A percentile compares a stretch with the other conserved stretches of the same genome.
Conservation (phyloP, 2,888 invertebrate species). For the Mystacides longicornis region DNA sequence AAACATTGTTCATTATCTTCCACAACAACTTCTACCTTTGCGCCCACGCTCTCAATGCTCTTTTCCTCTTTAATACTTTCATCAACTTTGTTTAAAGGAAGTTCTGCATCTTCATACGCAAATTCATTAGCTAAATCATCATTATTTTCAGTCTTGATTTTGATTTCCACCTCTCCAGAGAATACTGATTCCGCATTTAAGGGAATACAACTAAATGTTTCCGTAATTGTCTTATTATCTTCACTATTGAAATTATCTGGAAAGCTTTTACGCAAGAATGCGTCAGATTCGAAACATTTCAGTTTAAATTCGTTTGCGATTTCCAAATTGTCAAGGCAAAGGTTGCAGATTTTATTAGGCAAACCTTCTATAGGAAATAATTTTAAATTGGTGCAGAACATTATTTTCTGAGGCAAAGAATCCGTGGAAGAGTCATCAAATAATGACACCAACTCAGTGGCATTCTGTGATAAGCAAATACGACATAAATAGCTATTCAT, state of each 20-base stretch:
- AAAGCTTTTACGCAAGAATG: slow-evolving; percentile 29
- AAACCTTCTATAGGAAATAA: slow-evolving; percentile 31
- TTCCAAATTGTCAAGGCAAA: slow-evolving; percentile 3
- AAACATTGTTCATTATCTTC: not conserved
- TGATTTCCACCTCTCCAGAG: no score
- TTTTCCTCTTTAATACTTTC: no score
- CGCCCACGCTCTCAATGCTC: slow-evolving; percentile 1
- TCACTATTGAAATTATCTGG: not conserved
- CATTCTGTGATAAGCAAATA: slow-evolving; percentile 14
- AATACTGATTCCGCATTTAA: no score
- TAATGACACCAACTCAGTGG: not conserved
- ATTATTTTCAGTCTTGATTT: no score
- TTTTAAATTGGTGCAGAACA: slow-evolving; percentile 36
- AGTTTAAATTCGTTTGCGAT: slow-evolving; percentile 18
- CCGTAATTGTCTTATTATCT: slow-evolving; percentile 3
- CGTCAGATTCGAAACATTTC: slow-evolving; percentile 37
- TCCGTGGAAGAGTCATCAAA: slow-evolving; percentile 4
- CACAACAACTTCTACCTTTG: slow-evolving; percentile 4
- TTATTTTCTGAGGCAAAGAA: slow-evolving; percentile 31
- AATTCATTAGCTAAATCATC: no score
- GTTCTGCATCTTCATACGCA: no score
- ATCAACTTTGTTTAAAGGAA: no score
- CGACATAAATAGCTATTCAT: slow-evolving; percentile 17
- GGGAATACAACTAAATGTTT: no score
- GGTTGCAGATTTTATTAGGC: slow-evolving; percentile 31